Base-by-base conservation (phyloP, 2,888 invertebrate genomes). In the Priocnemis perturbator region DNA sequence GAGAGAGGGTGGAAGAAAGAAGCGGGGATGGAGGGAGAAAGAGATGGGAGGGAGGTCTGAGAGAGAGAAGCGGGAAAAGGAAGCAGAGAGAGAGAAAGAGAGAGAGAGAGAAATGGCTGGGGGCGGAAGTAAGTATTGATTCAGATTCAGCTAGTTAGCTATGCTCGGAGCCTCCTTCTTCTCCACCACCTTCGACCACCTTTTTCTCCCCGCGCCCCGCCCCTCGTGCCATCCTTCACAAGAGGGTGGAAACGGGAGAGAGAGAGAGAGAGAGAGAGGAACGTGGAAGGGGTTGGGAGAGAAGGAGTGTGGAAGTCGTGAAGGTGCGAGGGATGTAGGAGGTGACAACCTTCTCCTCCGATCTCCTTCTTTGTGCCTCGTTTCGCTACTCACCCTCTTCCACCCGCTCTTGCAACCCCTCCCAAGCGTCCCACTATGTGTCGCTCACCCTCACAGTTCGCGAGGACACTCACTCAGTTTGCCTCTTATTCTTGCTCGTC, bases 111-210 rank as follows among this genome's bases (percentile, higher is more conserved):
- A 68, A 76, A 74, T 76, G 82, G 80, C 79, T 77, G 66, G 78
- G 77, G 81, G 76, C 77, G 83, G 81, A 84, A 85, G 85, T 85
- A 79, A 83, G 85, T 86, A 86, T 86, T 86, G 86, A 86, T 86
- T 86, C 86, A 83, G 86, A 86, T 86, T 86, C 85, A 86, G 84
- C 85, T 86, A 85, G 86, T 86, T 86, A 86, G 83, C 86, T 84
- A 86, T 85, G 86, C 86, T 84, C 79, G 77, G 77, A 85, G 81
- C 81, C 78, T 71, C 76, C 82, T 69, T 75, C 74, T 69, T 65
- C 69, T 72, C 55, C 59, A 48, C 59, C 64, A 20, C 44, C 64
- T 66, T 66, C 73, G 56, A 66, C 68, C 71, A 69, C 74, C 70
- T 71, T 70, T 73, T 74, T 74, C 74, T 69, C 72, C 61, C 68